Evolutionary conservation across 2,797 vertebrate species (phyloP).

Genomic region (Sebastes steindachneri): DNA sequence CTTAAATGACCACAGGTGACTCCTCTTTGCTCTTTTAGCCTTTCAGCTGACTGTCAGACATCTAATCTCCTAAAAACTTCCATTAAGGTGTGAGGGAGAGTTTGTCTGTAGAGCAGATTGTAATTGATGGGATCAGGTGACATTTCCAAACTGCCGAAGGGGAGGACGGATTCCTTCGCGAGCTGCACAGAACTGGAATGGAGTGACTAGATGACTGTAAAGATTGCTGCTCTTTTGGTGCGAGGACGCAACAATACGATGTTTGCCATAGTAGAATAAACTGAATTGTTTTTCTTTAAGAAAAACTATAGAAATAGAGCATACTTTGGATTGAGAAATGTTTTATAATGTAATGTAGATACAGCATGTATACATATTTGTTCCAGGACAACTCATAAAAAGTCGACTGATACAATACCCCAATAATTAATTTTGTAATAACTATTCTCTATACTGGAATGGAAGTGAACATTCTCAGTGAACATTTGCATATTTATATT

Average conservation of each 20-base stretch:
- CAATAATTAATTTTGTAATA: not conserved
- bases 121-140: slow-evolving; percentile 76
- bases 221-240: slow-evolving; percentile 14
- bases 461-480: not conserved
- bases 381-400: not conserved
- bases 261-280: not conserved
- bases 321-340: not conserved
- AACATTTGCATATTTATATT: not conserved
- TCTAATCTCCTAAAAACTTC: slow-evolving; percentile 62
- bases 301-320: too few species aligned
- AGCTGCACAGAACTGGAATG: slow-evolving; percentile 7
- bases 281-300: too few species aligned
- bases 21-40: slow-evolving; percentile 50
- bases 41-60: slow-evolving; percentile 59
- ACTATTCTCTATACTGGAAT: not conserved
- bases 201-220: not conserved
- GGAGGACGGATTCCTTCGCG: slow-evolving; percentile 35
- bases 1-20: slow-evolving; percentile 45
- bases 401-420: not conserved
- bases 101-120: slow-evolving; percentile 60
- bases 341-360: not conserved
- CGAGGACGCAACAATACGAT: not conserved
- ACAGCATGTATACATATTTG: not conserved
- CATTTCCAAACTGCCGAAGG: slow-evolving; percentile 54
- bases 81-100: slow-evolving; percentile 55